Evolutionary conservation across 2,113 vertebrate genomes (phyloP), one percentile per base, ranked within the genome.

Genomic region (Melozone crissalis): DNA sequence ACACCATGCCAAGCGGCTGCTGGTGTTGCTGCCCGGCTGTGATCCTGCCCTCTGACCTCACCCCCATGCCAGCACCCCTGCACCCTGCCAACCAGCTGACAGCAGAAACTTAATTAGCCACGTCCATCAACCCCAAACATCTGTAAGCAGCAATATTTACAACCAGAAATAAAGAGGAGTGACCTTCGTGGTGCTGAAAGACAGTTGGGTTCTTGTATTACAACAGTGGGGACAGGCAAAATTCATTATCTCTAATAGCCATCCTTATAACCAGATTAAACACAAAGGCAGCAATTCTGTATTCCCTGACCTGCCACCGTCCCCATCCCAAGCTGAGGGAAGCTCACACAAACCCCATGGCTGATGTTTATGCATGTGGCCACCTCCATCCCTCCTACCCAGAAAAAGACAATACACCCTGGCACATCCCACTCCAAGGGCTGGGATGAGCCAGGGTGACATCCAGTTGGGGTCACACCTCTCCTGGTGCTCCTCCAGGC

Each of bases 121-220:
- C 4, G 73, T 93, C 84, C 49, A 4, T 95, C 96, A 96, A 90
- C 75, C 84, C 94, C 87, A 95, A 95, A 96, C 96, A 97, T 97
- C 96, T 94, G 93, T 95, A 97, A 96, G 75, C 51, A 69, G 93
- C 93, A 91, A 93, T 96, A 97, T 97, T 97, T 96, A 97, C 94
- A 97, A 96, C 93, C 90, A 95, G 95, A 95, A 97, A 95, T 97
- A 97, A 96, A 96, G 94, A 94, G 94, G 95, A 97, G 94, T 97
- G 96, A 97, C 96, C 96, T 97, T 97, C 96, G 76, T 7, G 5
- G 93, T 39, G 84, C 3, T 96, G 94, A 97, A 95, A 97, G 95
- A 97, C 96, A 94, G 96, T 96, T 95, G 91, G 96, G 95, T 95
- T 97, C 97, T 97, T 97, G 96, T 96, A 95, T 97, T 97, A 97